phyloP scores from a whole-genome alignment of 1,140 invertebrate genomes.

The Diploscapter pachys region DNA sequence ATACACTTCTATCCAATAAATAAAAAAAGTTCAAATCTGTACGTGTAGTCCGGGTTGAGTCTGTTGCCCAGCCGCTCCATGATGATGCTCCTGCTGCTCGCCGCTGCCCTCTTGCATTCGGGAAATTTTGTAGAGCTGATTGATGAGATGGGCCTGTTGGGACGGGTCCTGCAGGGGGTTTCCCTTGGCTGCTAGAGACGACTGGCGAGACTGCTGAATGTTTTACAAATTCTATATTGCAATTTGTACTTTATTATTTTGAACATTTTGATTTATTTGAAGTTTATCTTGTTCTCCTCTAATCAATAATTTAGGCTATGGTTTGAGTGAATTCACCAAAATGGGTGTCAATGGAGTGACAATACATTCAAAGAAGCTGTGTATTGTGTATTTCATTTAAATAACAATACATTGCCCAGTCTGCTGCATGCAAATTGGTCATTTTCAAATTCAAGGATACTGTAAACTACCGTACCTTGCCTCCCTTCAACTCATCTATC shows the following conservation, averaged over 20 bases:
- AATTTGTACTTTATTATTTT: neutral
- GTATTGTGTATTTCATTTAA: neutral
- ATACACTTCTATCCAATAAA: neutral
- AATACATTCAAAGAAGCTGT: neutral
- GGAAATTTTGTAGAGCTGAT: conserved; percentile 22
- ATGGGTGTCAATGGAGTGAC: neutral
- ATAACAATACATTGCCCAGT: neutral
- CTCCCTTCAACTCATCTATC: neutral
- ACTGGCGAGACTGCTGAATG: conserved; percentile 6
- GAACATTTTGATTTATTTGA: neutral
- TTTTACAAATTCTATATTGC: neutral
- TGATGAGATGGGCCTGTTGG: conserved; percentile 22
- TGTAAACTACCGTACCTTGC: no score
- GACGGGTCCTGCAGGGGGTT: conserved; percentile 25
- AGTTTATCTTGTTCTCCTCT: no score
- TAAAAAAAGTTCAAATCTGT: neutral
- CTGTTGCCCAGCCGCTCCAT: conserved; percentile 5
- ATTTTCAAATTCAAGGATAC: no score
- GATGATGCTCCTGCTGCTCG: neutral
- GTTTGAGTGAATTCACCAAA: no score
- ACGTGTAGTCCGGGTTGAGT: neutral
- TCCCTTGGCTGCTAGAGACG: conserved; percentile 4
- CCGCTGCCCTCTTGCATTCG: conserved; percentile 20
- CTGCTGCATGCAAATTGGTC: no score
- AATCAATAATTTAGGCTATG: no score